phyloP scores from a whole-genome alignment of 1,140 invertebrate species.

The Arctopsyche grandis region DNA sequence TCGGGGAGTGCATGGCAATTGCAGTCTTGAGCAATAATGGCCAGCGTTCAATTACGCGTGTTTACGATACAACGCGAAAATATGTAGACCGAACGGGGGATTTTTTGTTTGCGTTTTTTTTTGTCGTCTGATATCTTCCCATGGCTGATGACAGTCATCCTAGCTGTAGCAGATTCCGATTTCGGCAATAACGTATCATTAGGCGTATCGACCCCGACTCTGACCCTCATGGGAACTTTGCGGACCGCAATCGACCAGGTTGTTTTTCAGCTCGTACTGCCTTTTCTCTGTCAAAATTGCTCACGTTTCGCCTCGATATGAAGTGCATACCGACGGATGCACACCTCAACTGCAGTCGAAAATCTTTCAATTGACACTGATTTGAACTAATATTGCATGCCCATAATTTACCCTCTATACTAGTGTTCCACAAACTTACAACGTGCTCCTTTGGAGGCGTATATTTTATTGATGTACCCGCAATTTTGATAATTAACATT shows the following conservation, averaged over 20 bases:
- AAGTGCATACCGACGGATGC: too few species aligned
- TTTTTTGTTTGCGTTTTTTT: background rate
- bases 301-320: constrained; percentile 6
- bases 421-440: too few species aligned
- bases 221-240: constrained; percentile 37
- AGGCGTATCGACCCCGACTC: constrained; percentile 23
- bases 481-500: too few species aligned
- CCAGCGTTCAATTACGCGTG: too few species aligned
- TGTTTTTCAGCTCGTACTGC: constrained; percentile 18
- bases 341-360: background rate
- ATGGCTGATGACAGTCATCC: constrained; percentile 14
- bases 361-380: background rate
- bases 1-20: too few species aligned
- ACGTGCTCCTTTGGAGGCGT: too few species aligned
- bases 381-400: too few species aligned
- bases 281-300: constrained; percentile 4
- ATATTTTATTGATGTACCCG: too few species aligned
- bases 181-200: constrained; percentile 43
- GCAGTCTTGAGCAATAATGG: too few species aligned
- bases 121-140: background rate
- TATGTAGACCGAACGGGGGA: too few species aligned
- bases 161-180: constrained; percentile 24
- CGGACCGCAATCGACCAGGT: background rate
- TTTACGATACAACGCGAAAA: too few species aligned
- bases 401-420: too few species aligned